A percentile compares a stretch with the other conserved stretches of the same genome.
Evolutionary conservation across 2,113 vertebrate genomes (phyloP).

Genomic region (Capreolus pygargus): DNA sequence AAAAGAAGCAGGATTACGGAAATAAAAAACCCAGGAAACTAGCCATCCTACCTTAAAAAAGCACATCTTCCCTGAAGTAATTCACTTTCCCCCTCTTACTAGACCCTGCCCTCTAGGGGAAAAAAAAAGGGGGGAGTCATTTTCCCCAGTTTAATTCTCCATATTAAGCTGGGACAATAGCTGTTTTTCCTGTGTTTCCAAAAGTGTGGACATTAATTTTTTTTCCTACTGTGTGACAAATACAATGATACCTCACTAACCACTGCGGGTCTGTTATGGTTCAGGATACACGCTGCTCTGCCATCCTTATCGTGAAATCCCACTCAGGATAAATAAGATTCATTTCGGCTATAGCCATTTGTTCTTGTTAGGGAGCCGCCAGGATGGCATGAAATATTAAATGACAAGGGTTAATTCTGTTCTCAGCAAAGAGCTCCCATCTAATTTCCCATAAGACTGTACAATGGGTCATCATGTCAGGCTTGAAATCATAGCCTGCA

Average conservation of each 20-base stretch:
- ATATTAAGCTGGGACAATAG: neutral
- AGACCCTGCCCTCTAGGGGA: neutral
- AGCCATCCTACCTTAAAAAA: slow-evolving; percentile 6
- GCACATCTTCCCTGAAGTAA: neutral
- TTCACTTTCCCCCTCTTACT: neutral
- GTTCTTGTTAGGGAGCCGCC: slow-evolving; percentile 43
- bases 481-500: neutral
- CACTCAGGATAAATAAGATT: slow-evolving; percentile 25
- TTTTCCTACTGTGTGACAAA: neutral
- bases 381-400: slow-evolving; percentile 64
- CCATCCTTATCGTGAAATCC: slow-evolving; percentile 3
- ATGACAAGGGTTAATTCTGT: slow-evolving; percentile 64
- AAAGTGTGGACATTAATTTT: neutral
- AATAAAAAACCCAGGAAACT: slow-evolving; percentile 35
- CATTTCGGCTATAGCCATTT: slow-evolving; percentile 33
- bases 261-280: neutral
- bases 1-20: slow-evolving; percentile 33
- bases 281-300: neutral
- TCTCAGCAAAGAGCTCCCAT: neutral
- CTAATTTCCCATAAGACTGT: slow-evolving; percentile 53
- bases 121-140: neutral
- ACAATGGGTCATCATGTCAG: neutral
- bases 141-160: neutral
- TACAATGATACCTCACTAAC: neutral
- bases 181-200: neutral